phyloP scores from a whole-genome alignment of 1,140 invertebrate genomes.

The Mycetomoellerius zeteki region DNA sequence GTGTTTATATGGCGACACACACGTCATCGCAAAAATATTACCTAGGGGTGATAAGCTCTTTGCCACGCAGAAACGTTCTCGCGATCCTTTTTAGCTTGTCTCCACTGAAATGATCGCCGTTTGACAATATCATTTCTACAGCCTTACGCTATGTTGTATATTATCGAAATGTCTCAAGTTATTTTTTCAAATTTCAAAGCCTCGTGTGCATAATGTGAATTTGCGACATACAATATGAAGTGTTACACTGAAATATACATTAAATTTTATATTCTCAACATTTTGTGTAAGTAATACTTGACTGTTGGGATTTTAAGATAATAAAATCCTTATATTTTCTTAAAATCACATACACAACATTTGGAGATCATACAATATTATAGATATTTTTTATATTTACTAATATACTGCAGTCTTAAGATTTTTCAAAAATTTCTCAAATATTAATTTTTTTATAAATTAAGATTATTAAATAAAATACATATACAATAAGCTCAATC shows the following conservation, averaged over 20 bases:
- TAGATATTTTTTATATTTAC: neutral
- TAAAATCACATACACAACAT: neutral
- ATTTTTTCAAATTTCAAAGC: slow-evolving; percentile 32
- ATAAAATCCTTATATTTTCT: neutral
- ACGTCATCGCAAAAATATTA: slow-evolving; percentile 17
- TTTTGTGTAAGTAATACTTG: neutral
- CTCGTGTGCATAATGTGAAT: neutral
- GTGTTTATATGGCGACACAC: slow-evolving; percentile 31
- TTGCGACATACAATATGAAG: neutral
- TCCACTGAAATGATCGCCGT: slow-evolving; percentile 19
- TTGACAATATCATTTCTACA: slow-evolving; percentile 44
- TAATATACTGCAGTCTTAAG: neutral
- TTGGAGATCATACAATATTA: neutral
- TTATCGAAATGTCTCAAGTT: slow-evolving; percentile 18
- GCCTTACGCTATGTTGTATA: neutral
- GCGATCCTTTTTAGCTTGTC: neutral
- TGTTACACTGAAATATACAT: neutral
- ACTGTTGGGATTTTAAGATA: neutral
- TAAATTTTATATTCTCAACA: neutral
- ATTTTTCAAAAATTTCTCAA: neutral
- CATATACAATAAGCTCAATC: neutral
- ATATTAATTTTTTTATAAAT: slow-evolving; percentile 6
- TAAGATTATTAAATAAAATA: neutral
- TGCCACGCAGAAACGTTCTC: neutral
- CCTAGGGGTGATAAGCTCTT: slow-evolving; percentile 13